A percentile compares a stretch with the other conserved stretches of the same genome.
These are phyloP conservation scores for Neuroscelio doddi DNA, from an alignment of 2,888 invertebrate species.

Conservation along the genomic window DNA sequence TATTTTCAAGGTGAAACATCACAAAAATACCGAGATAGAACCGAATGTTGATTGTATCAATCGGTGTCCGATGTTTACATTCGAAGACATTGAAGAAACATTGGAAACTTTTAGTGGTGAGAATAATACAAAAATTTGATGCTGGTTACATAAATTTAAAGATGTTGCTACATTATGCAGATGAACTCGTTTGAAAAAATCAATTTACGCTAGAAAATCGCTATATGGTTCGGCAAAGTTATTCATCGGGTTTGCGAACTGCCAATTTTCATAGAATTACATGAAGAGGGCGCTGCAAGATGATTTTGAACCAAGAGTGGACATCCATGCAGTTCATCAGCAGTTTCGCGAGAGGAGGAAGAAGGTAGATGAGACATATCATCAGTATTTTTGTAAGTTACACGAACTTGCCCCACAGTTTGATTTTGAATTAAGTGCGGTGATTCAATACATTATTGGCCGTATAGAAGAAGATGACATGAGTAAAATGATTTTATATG, in stretches of 20 bases:
- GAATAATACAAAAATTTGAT: no score
- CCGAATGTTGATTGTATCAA: no score
- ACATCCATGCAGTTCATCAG: slow-evolving; percentile 37
- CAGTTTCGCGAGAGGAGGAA: slow-evolving; percentile 29
- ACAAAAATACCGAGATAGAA: no score
- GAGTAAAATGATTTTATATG: no score
- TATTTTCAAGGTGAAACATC: no score
- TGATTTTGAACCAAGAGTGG: slow-evolving; percentile 39
- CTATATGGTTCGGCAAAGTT: slow-evolving; percentile 39
- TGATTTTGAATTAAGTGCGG: slow-evolving; percentile 31
- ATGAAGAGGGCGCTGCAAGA: slow-evolving; percentile 22
- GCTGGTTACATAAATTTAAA: no score
- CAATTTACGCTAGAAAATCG: slow-evolving; percentile 37
- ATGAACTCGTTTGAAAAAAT: slow-evolving; percentile 34
- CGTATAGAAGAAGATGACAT: no score
- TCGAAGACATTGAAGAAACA: no score
- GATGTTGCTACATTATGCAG: no score
- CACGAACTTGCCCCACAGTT: slow-evolving; percentile 37
- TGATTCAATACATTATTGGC: slow-evolving; percentile 40
- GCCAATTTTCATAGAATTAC: slow-evolving; percentile 29
- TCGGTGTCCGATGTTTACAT: no score
- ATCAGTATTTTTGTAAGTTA: slow-evolving; percentile 46
- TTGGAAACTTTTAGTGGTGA: no score
- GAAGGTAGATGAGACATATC: slow-evolving; percentile 28
- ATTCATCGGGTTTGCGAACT: slow-evolving; percentile 22